Percentiles rank a stretch among this genome's conserved stretches.
These are phyloP conservation scores for Tenebrio molitor DNA, from an alignment of 1,140 invertebrate genomes.

Conservation along the genomic window DNA sequence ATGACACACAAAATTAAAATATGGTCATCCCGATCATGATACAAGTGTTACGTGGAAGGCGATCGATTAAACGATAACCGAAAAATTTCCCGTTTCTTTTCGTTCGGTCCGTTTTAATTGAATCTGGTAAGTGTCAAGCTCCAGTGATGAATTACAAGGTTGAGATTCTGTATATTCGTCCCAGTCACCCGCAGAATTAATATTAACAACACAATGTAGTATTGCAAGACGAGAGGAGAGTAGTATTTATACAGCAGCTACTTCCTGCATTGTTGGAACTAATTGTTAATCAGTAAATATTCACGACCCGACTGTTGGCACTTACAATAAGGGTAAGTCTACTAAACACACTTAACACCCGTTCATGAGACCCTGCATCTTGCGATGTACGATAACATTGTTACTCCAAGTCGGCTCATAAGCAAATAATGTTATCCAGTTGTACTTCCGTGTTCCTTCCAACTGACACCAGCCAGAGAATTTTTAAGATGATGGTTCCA, in stretches of 20 bases:
- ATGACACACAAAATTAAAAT: background rate
- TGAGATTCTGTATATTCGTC: constrained; percentile 1
- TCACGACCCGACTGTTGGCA: constrained; percentile 29
- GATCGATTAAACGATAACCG: background rate
- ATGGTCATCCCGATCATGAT: background rate
- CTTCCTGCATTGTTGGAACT: constrained; percentile 29
- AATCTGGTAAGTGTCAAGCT: constrained; percentile 26
- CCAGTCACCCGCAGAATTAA: background rate
- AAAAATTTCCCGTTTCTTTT: constrained; percentile 4
- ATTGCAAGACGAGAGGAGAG: constrained; percentile 7
- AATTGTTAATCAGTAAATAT: constrained; percentile 41
- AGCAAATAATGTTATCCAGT: constrained; percentile 35
- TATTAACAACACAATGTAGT: constrained; percentile 9
- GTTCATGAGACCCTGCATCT: constrained; percentile 26
- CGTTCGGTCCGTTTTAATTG: constrained; percentile 18
- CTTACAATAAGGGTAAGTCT: constrained; percentile 27
- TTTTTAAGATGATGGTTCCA: background rate
- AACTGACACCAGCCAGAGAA: constrained; percentile 12
- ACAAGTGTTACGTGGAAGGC: background rate
- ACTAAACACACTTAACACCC: constrained; percentile 35
- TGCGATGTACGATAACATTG: constrained; percentile 36
- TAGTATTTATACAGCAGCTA: constrained; percentile 16
- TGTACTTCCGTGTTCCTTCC: constrained; percentile 15
- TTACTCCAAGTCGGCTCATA: constrained; percentile 21
- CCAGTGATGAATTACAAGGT: constrained; percentile 12